Conservation (phyloP, 1,140 invertebrate genomes). For the Platyscapa corneri region DNA sequence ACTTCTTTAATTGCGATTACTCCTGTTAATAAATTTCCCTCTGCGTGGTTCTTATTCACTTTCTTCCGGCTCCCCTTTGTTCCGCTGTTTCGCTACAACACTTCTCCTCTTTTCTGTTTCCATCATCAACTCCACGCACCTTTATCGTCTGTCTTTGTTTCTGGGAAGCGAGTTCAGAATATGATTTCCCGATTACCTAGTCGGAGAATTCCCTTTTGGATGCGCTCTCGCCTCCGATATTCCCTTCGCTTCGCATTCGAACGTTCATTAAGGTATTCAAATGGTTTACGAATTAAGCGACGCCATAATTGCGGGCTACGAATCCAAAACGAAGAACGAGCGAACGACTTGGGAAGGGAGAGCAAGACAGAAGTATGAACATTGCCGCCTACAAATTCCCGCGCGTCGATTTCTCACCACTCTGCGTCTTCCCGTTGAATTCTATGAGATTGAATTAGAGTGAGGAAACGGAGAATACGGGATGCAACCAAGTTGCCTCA, state of each 20-base stretch:
- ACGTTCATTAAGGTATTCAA: slow-evolving; percentile 63
- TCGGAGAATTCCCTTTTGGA: slow-evolving; percentile 58
- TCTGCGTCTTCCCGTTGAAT: slow-evolving; percentile 29
- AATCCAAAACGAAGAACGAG: slow-evolving; percentile 57
- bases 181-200: slow-evolving; percentile 60
- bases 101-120: background rate
- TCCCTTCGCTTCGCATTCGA: slow-evolving; percentile 50
- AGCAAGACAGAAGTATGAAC: slow-evolving; percentile 18
- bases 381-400: slow-evolving; percentile 38
- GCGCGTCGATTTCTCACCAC: slow-evolving; percentile 18
- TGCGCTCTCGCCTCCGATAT: slow-evolving; percentile 53
- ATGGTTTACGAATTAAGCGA: slow-evolving; percentile 63
- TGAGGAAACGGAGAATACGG: background rate
- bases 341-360: background rate
- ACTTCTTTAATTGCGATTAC: too few species aligned
- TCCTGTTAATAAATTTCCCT: too few species aligned
- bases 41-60: too few species aligned
- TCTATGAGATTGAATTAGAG: background rate
- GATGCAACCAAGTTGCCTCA: slow-evolving; percentile 33
- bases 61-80: too few species aligned
- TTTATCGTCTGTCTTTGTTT: slow-evolving; percentile 5
- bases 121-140: background rate
- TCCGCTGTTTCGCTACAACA: too few species aligned
- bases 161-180: slow-evolving; percentile 56
- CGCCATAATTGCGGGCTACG: slow-evolving; percentile 61